Base-by-base conservation (phyloP, 92 coral and sea anemone genomes). In the Plumapathes pennacea region DNA sequence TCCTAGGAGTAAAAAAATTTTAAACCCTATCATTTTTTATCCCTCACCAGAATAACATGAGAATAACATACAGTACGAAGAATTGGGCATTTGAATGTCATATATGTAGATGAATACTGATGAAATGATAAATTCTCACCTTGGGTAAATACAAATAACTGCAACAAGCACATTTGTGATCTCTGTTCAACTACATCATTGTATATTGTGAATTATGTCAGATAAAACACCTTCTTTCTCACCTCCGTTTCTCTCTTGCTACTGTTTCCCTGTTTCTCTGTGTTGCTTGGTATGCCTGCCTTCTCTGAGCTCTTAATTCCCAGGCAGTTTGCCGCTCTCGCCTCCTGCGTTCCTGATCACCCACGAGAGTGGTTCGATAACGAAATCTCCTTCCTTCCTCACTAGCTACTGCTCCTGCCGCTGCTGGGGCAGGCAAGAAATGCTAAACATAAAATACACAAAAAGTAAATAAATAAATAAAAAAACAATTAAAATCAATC, bases 181-280 rank as follows among this genome's bases (percentile, higher is more conserved):
- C n/a, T n/a, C n/a, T n/a, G n/a, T n/a, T n/a, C n/a, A n/a, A n/a
- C n/a, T n/a, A n/a, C n/a, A n/a, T n/a, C n/a, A n/a, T n/a, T n/a
- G n/a, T n/a, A n/a, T n/a, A n/a, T n/a, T n/a, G n/a, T n/a, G n/a
- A n/a, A n/a, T n/a, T n/a, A n/a, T n/a, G n/a, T n/a, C n/a, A n/a
- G n/a, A n/a, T n/a, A n/a, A n/a, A n/a, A n/a, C n/a, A n/a, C n/a
- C n/a, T n/a, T n/a, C 8, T 15, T 19, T 50, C 44, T 54, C 43
- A 92, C 98, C 90, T 89, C 73, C 98, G 57, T 25, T 54, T 72
- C 57, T 81, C 96, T 14, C 78, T 82, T 13, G 82, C 81, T 24
- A 39, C 40, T 11, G 24, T 33, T 39, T 30, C 61, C 70, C 64
- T 67, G 25, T 78, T 67, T 25, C 81, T 83, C 23, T 64, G 76